Conservation (phyloP, 2,888 invertebrate species). For the Dasysyrphus tricinctus region DNA sequence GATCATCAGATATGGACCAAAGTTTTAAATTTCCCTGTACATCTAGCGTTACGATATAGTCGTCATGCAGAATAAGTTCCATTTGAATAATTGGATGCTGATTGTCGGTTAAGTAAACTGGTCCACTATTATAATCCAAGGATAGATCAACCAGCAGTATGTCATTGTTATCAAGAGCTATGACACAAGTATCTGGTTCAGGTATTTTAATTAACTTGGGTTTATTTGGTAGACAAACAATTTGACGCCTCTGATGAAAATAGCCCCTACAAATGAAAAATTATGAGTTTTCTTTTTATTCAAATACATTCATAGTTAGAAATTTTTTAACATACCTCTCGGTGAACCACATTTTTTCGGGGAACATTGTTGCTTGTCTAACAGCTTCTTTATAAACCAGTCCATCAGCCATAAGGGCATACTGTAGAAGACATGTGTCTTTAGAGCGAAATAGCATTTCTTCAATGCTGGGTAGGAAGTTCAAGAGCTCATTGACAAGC, state of each 20-base stretch:
- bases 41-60: constrained; percentile 81
- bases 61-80: constrained; percentile 78
- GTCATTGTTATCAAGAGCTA: constrained; percentile 79
- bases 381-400: constrained; percentile 79
- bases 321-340: constrained; percentile 78
- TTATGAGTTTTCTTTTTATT: too few relatives aligned
- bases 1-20: constrained; percentile 79
- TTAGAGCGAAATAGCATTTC: constrained; percentile 80
- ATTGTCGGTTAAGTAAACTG: constrained; percentile 78
- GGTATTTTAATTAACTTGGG: constrained; percentile 79
- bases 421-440: constrained; percentile 80
- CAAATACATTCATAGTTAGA: too few relatives aligned
- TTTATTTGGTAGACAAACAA: constrained; percentile 79
- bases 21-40: constrained; percentile 80
- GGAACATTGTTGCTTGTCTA: constrained; percentile 79
- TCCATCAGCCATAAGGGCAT: constrained; percentile 80
- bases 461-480: constrained; percentile 81
- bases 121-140: constrained; percentile 78
- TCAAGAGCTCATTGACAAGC: constrained; percentile 77
- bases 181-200: constrained; percentile 80
- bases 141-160: constrained; percentile 81
- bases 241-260: constrained; percentile 82
- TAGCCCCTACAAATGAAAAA: constrained; percentile 78
- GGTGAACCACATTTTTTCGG: constrained; percentile 80
- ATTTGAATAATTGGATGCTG: constrained; percentile 77